A percentile compares a stretch with the other conserved stretches of the same genome.
phyloP scores from a whole-genome alignment of 2,888 invertebrate species.

The Trissolcus brochymenae region DNA sequence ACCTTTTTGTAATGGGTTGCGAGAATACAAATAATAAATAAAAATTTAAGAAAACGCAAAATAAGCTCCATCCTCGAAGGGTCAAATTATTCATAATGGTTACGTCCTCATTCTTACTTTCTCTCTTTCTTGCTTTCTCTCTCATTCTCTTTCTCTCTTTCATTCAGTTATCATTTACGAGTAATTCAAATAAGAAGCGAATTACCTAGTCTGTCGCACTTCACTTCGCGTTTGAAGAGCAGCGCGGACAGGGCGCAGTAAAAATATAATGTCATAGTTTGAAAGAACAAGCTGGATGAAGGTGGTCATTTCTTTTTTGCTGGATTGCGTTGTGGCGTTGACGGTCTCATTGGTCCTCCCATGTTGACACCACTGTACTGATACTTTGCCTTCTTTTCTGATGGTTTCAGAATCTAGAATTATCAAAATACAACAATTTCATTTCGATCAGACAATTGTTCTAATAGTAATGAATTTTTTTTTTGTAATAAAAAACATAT shows the following conservation, averaged over 20 bases:
- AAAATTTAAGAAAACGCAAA: too few species aligned
- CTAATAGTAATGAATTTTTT: neutral
- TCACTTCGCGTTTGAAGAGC: slow-evolving; percentile 46
- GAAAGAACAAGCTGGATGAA: slow-evolving; percentile 70
- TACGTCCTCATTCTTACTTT: neutral
- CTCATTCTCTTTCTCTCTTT: slow-evolving; percentile 7
- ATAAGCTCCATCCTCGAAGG: too few species aligned
- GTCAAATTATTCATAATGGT: neutral
- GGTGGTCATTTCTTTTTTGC: slow-evolving; percentile 81
- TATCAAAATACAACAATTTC: neutral
- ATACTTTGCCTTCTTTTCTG: slow-evolving; percentile 99
- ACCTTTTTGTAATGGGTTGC: too few species aligned
- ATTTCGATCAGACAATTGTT: neutral
- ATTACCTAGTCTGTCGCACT: slow-evolving; percentile 35
- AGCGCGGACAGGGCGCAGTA: slow-evolving; percentile 41
- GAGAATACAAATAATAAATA: too few species aligned
- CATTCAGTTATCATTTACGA: slow-evolving; percentile 4
- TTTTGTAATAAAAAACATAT: too few species aligned
- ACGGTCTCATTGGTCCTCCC: slow-evolving; percentile 80
- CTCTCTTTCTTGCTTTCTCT: neutral
- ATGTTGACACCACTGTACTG: slow-evolving; percentile 94
- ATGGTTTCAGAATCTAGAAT: slow-evolving; percentile 95
- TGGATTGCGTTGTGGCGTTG: slow-evolving; percentile 88
- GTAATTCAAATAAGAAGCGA: slow-evolving; percentile 46
- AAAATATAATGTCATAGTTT: slow-evolving; percentile 70